phyloP scores from a whole-genome alignment of 1,140 invertebrate genomes.

The Pogonomyrmex californicus region DNA sequence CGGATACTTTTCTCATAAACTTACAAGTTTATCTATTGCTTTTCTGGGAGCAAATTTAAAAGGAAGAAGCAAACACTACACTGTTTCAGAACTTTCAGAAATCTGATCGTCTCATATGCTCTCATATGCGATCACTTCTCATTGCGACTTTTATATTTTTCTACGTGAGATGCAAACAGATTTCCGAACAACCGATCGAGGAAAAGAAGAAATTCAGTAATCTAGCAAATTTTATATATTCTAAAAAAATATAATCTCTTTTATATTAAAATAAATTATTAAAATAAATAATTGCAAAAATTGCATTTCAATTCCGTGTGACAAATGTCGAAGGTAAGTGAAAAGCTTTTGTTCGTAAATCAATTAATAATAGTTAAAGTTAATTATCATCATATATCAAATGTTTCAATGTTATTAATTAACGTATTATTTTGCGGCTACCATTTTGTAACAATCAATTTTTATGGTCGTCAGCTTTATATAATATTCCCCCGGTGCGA shows the following conservation, averaged over 20 bases:
- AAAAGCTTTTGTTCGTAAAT: neutral
- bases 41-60: conserved; percentile 25
- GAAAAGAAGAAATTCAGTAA: neutral
- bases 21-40: conserved; percentile 34
- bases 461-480: conserved; percentile 11
- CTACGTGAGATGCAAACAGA: neutral
- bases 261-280: neutral
- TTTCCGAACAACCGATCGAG: neutral
- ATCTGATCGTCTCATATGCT: neutral
- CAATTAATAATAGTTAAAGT: neutral
- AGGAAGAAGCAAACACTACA: neutral
- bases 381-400: neutral
- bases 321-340: neutral
- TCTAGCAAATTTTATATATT: neutral
- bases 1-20: conserved; percentile 24
- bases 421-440: neutral
- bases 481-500: neutral
- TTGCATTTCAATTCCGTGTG: neutral
- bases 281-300: neutral
- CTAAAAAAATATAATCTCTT: neutral
- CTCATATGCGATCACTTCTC: neutral
- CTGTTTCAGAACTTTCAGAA: conserved; percentile 34
- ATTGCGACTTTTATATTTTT: neutral
- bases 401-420: neutral
- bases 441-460: neutral